Conservation (phyloP, 2,888 invertebrate genomes). For the Chloroclysta siterata region DNA sequence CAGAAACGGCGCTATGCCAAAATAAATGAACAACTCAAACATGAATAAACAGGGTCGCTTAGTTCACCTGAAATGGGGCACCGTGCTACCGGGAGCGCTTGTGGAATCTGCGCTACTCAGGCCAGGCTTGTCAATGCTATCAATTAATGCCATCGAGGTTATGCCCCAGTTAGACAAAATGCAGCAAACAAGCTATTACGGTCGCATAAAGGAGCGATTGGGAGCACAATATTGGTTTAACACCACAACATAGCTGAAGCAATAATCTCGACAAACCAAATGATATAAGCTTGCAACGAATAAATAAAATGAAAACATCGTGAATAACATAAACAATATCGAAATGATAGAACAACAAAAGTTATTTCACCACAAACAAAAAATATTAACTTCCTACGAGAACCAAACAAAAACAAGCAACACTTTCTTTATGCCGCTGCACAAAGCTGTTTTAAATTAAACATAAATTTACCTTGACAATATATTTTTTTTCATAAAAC, state of each 20-base stretch:
- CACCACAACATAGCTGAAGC: conserved; percentile 38
- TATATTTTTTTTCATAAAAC: conserved; percentile 38
- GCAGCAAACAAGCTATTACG: conserved; percentile 64
- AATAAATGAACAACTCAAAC: conserved; percentile 37
- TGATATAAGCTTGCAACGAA: conserved; percentile 2
- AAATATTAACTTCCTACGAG: background rate
- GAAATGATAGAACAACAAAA: background rate
- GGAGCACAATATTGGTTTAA: conserved; percentile 54
- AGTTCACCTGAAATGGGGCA: conserved; percentile 45
- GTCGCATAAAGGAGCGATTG: conserved; percentile 53
- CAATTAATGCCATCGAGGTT: conserved; percentile 73
- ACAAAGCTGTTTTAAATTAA: conserved; percentile 27
- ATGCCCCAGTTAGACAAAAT: conserved; percentile 73
- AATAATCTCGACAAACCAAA: conserved; percentile 2
- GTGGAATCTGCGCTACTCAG: conserved; percentile 53
- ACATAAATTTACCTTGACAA: conserved; percentile 24
- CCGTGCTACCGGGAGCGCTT: conserved; percentile 36
- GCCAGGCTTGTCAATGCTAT: conserved; percentile 69
- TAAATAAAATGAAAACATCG: background rate
- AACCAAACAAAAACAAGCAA: background rate
- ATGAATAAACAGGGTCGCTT: conserved; percentile 39
- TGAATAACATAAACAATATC: background rate
- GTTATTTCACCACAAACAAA: background rate
- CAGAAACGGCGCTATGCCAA: conserved; percentile 4
- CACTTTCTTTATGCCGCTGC: background rate